phyloP scores from a whole-genome alignment of 2,888 invertebrate species.

The Julus scandinavius region DNA sequence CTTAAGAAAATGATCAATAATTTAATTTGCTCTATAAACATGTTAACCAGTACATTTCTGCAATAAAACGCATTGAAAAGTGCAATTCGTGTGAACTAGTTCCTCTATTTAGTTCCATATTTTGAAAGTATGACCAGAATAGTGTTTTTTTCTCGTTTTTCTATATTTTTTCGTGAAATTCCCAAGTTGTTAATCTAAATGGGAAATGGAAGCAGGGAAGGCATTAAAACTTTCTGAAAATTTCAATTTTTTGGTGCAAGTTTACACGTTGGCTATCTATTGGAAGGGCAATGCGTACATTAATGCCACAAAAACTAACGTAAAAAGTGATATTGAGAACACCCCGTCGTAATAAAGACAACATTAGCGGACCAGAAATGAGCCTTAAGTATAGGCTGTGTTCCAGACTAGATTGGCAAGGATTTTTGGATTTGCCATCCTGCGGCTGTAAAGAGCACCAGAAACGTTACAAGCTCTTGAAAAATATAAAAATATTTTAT shows the following conservation, averaged over 20 bases:
- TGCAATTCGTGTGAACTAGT: no score
- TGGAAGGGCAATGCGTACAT: not conserved
- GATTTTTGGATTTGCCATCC: not conserved
- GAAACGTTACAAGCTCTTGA: not conserved
- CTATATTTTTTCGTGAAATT: not conserved
- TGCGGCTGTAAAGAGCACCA: not conserved
- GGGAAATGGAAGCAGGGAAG: not conserved
- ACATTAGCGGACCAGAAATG: not conserved
- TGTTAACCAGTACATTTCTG: no score
- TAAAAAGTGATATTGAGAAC: slow-evolving; percentile 1
- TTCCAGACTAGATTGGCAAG: not conserved
- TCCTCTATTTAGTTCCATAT: no score
- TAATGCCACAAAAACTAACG: not conserved
- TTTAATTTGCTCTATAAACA: no score
- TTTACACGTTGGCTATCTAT: not conserved
- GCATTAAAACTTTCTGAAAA: not conserved
- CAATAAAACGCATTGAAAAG: no score
- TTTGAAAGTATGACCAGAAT: no score
- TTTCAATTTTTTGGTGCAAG: not conserved
- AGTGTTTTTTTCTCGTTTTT: not conserved
- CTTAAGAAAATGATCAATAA: no score
- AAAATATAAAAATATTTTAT: not conserved
- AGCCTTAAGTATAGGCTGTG: slow-evolving; percentile 24
- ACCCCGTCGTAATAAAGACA: slow-evolving; percentile 21
- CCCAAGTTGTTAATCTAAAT: not conserved